Percentiles rank a stretch among this genome's conserved stretches.
Conservation (phyloP, 1,140 invertebrate species). For the Panagrolaimus sp. region DNA sequence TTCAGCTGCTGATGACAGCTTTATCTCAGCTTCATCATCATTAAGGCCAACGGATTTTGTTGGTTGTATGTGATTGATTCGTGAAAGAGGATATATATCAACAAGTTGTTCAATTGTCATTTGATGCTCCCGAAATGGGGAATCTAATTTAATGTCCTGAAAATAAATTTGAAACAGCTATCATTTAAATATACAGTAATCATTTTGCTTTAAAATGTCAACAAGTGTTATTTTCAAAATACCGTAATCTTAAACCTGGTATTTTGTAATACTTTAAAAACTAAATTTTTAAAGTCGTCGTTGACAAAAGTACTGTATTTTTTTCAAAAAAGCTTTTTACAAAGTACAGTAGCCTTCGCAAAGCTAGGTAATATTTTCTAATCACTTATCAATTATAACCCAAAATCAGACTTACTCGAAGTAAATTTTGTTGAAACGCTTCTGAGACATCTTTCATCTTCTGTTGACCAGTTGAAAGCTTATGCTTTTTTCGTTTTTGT, state of each 20-base stretch:
- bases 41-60: conserved; percentile 30
- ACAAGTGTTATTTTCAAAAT: no score
- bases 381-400: no score
- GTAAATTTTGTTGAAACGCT: conserved; percentile 8
- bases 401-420: background rate
- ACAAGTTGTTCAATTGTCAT: conserved; percentile 7
- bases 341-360: no score
- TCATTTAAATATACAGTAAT: background rate
- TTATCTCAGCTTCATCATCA: conserved; percentile 16
- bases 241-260: no score
- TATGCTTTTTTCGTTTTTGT: background rate
- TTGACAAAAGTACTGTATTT: no score
- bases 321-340: no score
- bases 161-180: background rate
- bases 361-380: no score
- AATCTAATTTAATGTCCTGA: conserved; percentile 2
- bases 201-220: background rate
- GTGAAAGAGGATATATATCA: conserved; percentile 37
- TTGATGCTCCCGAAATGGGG: conserved; percentile 4
- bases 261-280: no score
- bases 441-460: background rate
- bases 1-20: background rate
- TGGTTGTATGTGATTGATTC: conserved; percentile 27
- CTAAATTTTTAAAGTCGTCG: no score
- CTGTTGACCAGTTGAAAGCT: background rate